These are phyloP conservation scores for Venusia cambrica DNA, from an alignment of 2,888 invertebrate species.

Conservation along the genomic window DNA sequence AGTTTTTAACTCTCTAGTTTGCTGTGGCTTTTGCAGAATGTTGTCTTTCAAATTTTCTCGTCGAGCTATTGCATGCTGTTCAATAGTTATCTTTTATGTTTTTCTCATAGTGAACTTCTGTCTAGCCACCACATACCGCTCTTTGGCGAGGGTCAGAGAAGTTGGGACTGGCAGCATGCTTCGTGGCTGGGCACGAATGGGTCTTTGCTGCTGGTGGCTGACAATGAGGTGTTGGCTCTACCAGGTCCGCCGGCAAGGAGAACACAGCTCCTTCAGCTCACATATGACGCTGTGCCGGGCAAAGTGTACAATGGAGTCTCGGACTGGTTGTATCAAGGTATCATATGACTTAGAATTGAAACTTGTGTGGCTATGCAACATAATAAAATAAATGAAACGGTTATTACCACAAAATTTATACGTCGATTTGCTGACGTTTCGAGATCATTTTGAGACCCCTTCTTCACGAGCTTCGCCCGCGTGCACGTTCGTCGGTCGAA, in stretches of 20 bases:
- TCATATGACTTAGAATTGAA: too few relatives aligned
- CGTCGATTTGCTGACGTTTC: too few relatives aligned
- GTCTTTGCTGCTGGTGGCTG: constrained; percentile 88
- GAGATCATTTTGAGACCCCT: too few relatives aligned
- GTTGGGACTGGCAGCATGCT: constrained; percentile 89
- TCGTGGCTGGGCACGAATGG: constrained; percentile 91
- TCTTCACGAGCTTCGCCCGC: too few relatives aligned
- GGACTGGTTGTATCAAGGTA: constrained; percentile 98
- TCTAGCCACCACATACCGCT: constrained; percentile 91
- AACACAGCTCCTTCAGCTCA: constrained; percentile 84
- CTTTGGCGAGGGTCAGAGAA: constrained; percentile 87
- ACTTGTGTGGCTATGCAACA: too few relatives aligned
- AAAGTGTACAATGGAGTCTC: constrained; percentile 95
- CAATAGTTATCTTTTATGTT: constrained; percentile 20
- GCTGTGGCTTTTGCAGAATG: constrained; percentile 26
- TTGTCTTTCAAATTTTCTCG: constrained; percentile 12
- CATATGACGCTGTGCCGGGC: constrained; percentile 88
- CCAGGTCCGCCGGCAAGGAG: constrained; percentile 85
- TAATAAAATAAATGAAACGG: too few relatives aligned
- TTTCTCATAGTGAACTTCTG: constrained; percentile 27
- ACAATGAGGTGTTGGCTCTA: constrained; percentile 94
- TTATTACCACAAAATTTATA: too few relatives aligned
- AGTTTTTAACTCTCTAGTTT: constrained; percentile 22
- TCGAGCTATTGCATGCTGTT: constrained; percentile 14
- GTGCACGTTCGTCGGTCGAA: too few relatives aligned